phyloP scores from a whole-genome alignment of 2,888 invertebrate species.

The Helobdella robusta region DNA sequence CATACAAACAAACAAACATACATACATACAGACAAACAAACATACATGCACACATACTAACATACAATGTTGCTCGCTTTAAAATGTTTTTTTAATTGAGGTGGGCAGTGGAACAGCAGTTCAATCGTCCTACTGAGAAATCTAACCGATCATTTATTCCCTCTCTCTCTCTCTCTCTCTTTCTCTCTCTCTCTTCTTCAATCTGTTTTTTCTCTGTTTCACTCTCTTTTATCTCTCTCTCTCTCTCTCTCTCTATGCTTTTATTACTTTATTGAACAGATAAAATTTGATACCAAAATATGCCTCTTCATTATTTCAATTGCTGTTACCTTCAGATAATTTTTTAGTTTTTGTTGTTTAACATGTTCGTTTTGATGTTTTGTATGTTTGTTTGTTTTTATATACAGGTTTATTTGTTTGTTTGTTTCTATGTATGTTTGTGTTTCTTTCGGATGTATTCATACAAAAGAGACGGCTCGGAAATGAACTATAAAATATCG shows the following conservation, averaged over 20 bases:
- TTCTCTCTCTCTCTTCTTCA: background rate
- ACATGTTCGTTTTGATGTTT: no score
- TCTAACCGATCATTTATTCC: background rate
- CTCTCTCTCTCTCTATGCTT: background rate
- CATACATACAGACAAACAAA: slow-evolving; percentile 16
- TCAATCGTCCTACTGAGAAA: background rate
- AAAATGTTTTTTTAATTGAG: background rate
- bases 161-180: background rate
- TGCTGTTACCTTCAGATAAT: no score
- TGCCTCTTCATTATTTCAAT: no score
- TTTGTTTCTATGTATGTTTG: no score
- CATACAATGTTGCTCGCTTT: background rate
- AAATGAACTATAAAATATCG: no score
- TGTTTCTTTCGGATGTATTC: no score
- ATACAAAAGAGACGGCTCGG: no score
- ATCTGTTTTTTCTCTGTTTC: background rate
- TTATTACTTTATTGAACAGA: no score
- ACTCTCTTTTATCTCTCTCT: background rate
- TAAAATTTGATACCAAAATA: no score
- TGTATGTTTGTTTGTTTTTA: no score
- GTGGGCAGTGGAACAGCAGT: background rate
- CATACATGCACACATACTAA: slow-evolving; percentile 11
- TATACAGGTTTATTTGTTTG: no score
- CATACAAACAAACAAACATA: slow-evolving; percentile 9
- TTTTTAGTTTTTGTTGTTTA: no score